Conservation (phyloP, 2,113 vertebrate species). For the Boulengeromyrus knoepffleri region DNA sequence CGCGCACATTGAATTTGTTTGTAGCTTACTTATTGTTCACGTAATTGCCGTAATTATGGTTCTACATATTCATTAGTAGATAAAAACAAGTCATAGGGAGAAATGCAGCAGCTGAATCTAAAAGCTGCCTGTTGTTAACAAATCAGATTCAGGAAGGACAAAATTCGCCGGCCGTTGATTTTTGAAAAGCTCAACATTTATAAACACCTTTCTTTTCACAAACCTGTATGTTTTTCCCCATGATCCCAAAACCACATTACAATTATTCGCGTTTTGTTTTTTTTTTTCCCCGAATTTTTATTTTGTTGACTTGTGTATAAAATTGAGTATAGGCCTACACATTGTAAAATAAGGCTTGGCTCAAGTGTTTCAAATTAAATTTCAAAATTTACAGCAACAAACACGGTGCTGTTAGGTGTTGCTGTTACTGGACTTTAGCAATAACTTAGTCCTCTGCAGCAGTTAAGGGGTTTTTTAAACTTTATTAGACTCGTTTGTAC, state of each 20-base stretch:
- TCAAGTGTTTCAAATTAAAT: not conserved
- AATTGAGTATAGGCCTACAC: not conserved
- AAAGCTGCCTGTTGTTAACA: not conserved
- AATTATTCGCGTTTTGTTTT: not conserved
- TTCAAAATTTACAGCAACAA: not conserved
- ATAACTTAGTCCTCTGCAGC: not conserved
- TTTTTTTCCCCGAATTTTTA: not conserved
- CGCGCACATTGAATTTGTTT: constrained; percentile 55
- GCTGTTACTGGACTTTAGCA: not conserved
- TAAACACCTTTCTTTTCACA: not conserved
- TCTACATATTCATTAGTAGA: constrained; percentile 69
- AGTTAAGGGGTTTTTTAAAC: not conserved
- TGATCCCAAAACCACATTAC: not conserved
- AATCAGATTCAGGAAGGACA: not conserved
- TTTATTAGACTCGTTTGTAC: not conserved
- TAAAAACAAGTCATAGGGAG: constrained; percentile 50
- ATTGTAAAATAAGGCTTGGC: not conserved
- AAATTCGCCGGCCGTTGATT: not conserved
- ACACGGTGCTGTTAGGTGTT: not conserved
- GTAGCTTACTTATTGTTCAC: constrained; percentile 57
- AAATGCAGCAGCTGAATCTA: constrained; percentile 2
- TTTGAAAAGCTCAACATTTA: not conserved
- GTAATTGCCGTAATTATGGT: constrained; percentile 71
- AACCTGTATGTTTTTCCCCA: not conserved
- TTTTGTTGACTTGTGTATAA: not conserved